A percentile compares a stretch with the other conserved stretches of the same genome.
These are phyloP conservation scores for Gonatopus flavifemur DNA, from an alignment of 1,140 invertebrate genomes.

Conservation along the genomic window DNA sequence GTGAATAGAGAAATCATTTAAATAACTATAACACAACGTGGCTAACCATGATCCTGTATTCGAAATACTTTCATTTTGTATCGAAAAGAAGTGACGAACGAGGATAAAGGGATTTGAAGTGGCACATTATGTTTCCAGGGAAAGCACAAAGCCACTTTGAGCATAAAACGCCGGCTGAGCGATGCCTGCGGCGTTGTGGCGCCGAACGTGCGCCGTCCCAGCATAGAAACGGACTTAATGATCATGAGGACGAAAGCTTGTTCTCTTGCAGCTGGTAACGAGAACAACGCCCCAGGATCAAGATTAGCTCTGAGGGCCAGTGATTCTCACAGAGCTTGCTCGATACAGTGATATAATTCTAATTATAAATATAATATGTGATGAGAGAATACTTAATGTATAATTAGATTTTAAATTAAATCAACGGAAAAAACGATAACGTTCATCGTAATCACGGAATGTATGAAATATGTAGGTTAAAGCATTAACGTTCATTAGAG, in stretches of 20 bases:
- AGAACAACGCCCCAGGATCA: slow-evolving; percentile 44
- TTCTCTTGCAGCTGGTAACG: slow-evolving; percentile 64
- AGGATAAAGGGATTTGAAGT: slow-evolving; percentile 1
- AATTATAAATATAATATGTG: too few species aligned
- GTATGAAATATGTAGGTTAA: too few species aligned
- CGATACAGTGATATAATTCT: slow-evolving; percentile 50
- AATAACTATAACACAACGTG: too few species aligned
- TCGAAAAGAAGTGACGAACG: background rate
- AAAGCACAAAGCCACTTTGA: slow-evolving; percentile 74
- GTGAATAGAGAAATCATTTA: slow-evolving; percentile 42
- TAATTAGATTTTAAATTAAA: too few species aligned
- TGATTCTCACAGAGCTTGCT: slow-evolving; percentile 37
- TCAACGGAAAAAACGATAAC: too few species aligned
- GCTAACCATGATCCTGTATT: too few species aligned
- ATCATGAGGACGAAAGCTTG: slow-evolving; percentile 81
- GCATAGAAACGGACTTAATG: slow-evolving; percentile 82
- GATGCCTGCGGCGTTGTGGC: slow-evolving; percentile 84
- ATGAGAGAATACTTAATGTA: too few species aligned
- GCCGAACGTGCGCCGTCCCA: slow-evolving; percentile 79
- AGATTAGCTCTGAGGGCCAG: slow-evolving; percentile 39
- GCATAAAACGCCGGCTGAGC: slow-evolving; percentile 76
- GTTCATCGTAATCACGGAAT: too few species aligned
- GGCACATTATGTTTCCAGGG: slow-evolving; percentile 56
- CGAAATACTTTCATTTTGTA: background rate
- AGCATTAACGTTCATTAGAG: too few species aligned